Evolutionary conservation across 2,113 vertebrate genomes (phyloP), one percentile per base, ranked within the genome.

Genomic region (Chlamydotis undulata): DNA sequence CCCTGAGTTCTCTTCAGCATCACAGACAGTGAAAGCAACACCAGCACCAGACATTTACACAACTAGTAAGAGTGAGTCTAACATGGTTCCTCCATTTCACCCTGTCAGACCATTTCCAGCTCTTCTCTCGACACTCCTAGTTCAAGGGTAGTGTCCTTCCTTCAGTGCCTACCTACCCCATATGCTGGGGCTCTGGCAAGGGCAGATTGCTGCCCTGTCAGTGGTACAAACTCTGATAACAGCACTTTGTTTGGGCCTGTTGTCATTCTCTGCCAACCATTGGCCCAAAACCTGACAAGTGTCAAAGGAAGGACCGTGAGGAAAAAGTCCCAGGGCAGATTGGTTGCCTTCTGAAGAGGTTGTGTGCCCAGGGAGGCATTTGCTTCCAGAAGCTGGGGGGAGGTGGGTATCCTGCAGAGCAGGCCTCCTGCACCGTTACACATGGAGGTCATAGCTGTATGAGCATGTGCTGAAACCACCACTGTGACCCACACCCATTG

Each of bases 51-150:
- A 99, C 82, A 97, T 98, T 96, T 99, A 99, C 95, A 98, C 99
- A 75, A 98, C 98, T 98, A 99, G 98, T 97, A 99, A 99, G 97
- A 99, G 99, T 99, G 98, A 97, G 99, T 98, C 81, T 56, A 55
- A 81, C 2, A 0, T n/a, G 13, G n/a, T 75, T 81, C 19, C 17
- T 87, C 35, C 14, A 24, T 80, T 93, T 93, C 41, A 79, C 25
- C 23, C 84, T 74, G 13, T 64, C 57, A 89, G 82, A 83, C 55
- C 4, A 10, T 80, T 87, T 85, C 52, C n/a, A 59, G 22, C 31
- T 76, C 33, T 77, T 68, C 37, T 89, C 49, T 82, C 0, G 0
- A 69, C 39, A 59, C 16, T 65, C 14, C 19, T 3, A 4, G 22
- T 39, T 63, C 76, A 79, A 33, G 22, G 39, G 12, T 29, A 52